A percentile compares a stretch with the other conserved stretches of the same genome.
phyloP scores from a whole-genome alignment of 92 coral and sea anemone genomes.

The Siderastrea siderea region DNA sequence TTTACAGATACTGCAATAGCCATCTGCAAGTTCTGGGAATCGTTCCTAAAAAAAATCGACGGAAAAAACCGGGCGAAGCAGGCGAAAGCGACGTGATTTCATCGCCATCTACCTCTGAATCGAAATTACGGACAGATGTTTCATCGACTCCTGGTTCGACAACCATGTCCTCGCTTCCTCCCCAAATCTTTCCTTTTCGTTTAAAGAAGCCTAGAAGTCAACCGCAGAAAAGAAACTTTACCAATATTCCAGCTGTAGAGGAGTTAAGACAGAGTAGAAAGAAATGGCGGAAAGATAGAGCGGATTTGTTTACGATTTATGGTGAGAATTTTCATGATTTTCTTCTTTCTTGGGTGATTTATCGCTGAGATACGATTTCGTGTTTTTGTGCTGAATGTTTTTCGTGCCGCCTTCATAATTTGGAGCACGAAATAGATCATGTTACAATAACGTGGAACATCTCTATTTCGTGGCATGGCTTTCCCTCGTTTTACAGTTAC shows the following conservation, averaged over 20 bases:
- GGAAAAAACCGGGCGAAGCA: slow-evolving; percentile 91
- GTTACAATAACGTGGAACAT: slow-evolving; percentile 25
- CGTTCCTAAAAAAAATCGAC: slow-evolving; percentile 96
- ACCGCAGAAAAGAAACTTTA: slow-evolving; percentile 57
- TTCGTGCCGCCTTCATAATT: slow-evolving; percentile 22
- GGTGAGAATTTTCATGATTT: slow-evolving; percentile 65
- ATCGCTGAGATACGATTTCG: slow-evolving; percentile 11
- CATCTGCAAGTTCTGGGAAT: slow-evolving; percentile 99
- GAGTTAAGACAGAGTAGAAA: slow-evolving; percentile 79
- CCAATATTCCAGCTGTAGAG: slow-evolving; percentile 74
- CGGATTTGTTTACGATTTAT: slow-evolving; percentile 84
- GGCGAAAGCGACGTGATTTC: slow-evolving; percentile 74
- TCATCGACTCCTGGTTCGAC: slow-evolving; percentile 76
- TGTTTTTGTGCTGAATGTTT: slow-evolving; percentile 11
- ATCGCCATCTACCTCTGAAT: slow-evolving; percentile 52
- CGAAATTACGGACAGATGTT: slow-evolving; percentile 84
- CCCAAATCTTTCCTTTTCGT: slow-evolving; percentile 71
- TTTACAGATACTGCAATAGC: slow-evolving; percentile 96
- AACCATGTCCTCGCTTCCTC: slow-evolving; percentile 85
- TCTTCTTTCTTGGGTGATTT: background rate
- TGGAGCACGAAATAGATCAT: slow-evolving; percentile 22
- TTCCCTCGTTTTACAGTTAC: background rate
- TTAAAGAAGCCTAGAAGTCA: slow-evolving; percentile 75
- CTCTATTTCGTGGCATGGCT: background rate
- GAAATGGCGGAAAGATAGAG: slow-evolving; percentile 73